phyloP scores from a whole-genome alignment of 2,113 vertebrate species.

The Psophia crepitans region DNA sequence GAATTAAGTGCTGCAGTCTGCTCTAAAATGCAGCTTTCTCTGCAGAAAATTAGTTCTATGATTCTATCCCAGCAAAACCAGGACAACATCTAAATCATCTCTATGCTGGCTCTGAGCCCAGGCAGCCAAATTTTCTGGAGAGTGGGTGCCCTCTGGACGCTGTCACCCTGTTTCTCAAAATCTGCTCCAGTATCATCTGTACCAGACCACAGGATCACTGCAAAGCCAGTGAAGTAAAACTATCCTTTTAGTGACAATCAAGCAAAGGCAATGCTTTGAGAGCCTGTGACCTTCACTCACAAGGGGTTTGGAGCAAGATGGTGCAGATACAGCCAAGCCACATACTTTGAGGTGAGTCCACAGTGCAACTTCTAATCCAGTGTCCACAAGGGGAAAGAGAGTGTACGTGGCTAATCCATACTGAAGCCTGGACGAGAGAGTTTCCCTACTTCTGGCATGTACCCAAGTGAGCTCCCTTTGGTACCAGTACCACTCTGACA shows the following conservation, averaged over 20 bases:
- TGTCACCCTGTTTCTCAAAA: not conserved
- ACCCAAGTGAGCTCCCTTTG: not conserved
- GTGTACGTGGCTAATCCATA: not conserved
- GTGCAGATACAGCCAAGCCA: not conserved
- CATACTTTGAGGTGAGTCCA: not conserved
- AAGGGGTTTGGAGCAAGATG: not conserved
- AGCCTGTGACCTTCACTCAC: not conserved
- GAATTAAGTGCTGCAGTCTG: too few relatives aligned
- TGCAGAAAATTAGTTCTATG: too few relatives aligned
- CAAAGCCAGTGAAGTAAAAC: not conserved
- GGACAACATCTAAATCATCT: not conserved
- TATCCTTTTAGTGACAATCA: not conserved
- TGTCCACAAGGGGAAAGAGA: not conserved
- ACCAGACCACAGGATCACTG: not conserved
- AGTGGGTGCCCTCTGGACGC: fast-evolving
- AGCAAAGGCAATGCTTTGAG: not conserved
- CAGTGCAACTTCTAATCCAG: not conserved
- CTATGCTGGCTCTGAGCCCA: not conserved
- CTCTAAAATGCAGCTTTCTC: too few relatives aligned
- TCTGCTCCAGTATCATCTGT: not conserved
- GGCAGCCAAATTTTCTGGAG: not conserved
- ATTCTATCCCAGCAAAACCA: too few relatives aligned
- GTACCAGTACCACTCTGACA: not conserved
- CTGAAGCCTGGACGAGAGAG: not conserved
- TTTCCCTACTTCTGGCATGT: not conserved